Conservation (phyloP, 53 echinoderm and acorn worm genomes). For the Actinopyga echinites region DNA sequence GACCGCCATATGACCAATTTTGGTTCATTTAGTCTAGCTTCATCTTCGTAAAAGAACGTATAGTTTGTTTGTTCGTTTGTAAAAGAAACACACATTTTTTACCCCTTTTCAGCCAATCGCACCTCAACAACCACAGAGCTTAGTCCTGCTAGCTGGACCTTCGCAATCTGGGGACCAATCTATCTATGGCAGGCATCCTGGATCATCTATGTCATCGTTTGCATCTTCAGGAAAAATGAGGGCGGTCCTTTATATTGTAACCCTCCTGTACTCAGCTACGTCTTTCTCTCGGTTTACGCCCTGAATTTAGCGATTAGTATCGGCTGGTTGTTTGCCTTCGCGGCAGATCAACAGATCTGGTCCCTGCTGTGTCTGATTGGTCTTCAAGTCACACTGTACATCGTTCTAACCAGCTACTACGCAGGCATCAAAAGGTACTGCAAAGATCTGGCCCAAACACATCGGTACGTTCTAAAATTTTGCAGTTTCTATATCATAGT, state of each 20-base stretch:
- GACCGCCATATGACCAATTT: too few relatives aligned
- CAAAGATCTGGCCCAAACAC: background rate
- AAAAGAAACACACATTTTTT: too few relatives aligned
- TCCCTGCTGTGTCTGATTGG: conserved; percentile 20
- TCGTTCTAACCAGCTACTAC: conserved; percentile 21
- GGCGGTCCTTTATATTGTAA: conserved; percentile 56
- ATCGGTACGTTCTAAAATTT: background rate
- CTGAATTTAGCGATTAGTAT: conserved; percentile 30
- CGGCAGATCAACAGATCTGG: background rate
- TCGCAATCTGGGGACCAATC: conserved; percentile 53
- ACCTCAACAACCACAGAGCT: conserved; percentile 1
- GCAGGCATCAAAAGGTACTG: background rate
- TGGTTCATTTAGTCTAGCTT: too few relatives aligned
- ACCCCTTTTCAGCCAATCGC: background rate
- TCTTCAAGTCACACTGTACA: conserved; percentile 23
- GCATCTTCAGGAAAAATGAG: conserved; percentile 49
- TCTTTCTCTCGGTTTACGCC: conserved; percentile 38
- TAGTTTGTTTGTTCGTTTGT: too few relatives aligned
- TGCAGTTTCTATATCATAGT: background rate
- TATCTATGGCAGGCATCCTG: conserved; percentile 63
- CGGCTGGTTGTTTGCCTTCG: conserved; percentile 57
- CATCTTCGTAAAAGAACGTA: too few relatives aligned
- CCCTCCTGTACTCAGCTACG: conserved; percentile 51
- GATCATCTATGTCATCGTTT: conserved; percentile 56
- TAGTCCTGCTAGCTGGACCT: conserved; percentile 52